Conservation (phyloP, 2,797 vertebrate genomes). For the Danio aesculapii region DNA sequence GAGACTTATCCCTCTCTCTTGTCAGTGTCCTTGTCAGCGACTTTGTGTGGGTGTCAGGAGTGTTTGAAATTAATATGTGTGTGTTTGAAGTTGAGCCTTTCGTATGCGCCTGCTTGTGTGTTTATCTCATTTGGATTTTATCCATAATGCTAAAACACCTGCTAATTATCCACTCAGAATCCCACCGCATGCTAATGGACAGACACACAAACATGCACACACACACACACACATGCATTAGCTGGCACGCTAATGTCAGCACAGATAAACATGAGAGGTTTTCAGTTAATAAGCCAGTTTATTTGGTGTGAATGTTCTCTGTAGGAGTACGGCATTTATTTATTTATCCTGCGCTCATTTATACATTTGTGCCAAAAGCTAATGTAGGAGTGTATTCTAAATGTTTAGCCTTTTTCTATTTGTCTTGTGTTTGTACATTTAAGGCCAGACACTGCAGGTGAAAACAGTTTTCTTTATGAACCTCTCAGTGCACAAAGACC, state of each 20-base stretch:
- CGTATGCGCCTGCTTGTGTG: slow-evolving; percentile 17
- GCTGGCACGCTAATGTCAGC: background rate
- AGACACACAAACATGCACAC: background rate
- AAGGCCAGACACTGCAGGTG: too few relatives aligned
- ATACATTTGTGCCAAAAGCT: slow-evolving; percentile 17
- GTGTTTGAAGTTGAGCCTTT: slow-evolving; percentile 12
- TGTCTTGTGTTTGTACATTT: background rate
- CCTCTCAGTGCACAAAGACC: too few relatives aligned
- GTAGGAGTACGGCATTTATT: background rate
- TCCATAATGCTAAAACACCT: slow-evolving; percentile 47
- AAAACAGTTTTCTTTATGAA: too few relatives aligned
- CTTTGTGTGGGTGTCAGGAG: slow-evolving; percentile 11
- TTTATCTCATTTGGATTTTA: slow-evolving; percentile 35
- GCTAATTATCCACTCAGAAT: slow-evolving; percentile 61
- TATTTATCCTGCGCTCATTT: background rate
- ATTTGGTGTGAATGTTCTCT: slow-evolving; percentile 13
- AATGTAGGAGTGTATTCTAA: background rate
- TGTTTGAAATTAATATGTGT: slow-evolving; percentile 27
- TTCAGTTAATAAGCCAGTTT: background rate
- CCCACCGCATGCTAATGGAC: slow-evolving; percentile 51
- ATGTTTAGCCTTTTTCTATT: slow-evolving; percentile 3
- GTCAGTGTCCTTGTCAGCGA: slow-evolving; percentile 46
- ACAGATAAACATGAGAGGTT: slow-evolving; percentile 12
- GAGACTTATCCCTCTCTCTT: slow-evolving; percentile 44
- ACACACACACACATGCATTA: background rate